Percentiles rank a stretch among this genome's conserved stretches.
Conservation (phyloP, 1,140 invertebrate genomes). For the Conopomorpha cramerella region DNA sequence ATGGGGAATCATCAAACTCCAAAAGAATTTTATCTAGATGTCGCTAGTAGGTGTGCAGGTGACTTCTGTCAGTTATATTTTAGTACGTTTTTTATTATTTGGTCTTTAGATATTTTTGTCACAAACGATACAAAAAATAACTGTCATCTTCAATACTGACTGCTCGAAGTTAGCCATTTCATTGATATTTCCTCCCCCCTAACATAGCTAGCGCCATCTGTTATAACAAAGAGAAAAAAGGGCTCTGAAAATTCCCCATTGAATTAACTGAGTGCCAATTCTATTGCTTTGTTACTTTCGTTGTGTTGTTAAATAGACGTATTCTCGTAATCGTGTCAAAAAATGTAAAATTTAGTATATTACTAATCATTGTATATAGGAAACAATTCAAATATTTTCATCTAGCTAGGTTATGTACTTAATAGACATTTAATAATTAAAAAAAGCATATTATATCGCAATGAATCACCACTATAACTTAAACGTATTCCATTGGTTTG, state of each 20-base stretch:
- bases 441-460: too few relatives aligned
- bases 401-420: too few relatives aligned
- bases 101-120: too few relatives aligned
- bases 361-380: slow-evolving; percentile 54
- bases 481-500: too few relatives aligned
- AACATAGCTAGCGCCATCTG: too few relatives aligned
- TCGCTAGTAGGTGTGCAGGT: too few relatives aligned
- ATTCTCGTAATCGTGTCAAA: slow-evolving; percentile 27
- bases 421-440: slow-evolving; percentile 24
- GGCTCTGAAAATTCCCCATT: neutral
- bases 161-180: neutral
- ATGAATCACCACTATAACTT: too few relatives aligned
- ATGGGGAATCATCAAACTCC: neutral
- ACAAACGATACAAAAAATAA: too few relatives aligned
- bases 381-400: slow-evolving; percentile 4
- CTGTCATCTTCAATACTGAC: neutral
- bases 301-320: slow-evolving; percentile 4
- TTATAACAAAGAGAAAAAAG: too few relatives aligned
- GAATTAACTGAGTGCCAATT: neutral
- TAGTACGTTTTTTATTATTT: too few relatives aligned
- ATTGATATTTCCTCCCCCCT: neutral
- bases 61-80: too few relatives aligned
- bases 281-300: neutral
- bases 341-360: slow-evolving; percentile 54
- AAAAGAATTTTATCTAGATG: too few relatives aligned